Evolutionary conservation across 2,797 vertebrate species (phyloP).

Genomic region (Myoxocephalus aenaeus): DNA sequence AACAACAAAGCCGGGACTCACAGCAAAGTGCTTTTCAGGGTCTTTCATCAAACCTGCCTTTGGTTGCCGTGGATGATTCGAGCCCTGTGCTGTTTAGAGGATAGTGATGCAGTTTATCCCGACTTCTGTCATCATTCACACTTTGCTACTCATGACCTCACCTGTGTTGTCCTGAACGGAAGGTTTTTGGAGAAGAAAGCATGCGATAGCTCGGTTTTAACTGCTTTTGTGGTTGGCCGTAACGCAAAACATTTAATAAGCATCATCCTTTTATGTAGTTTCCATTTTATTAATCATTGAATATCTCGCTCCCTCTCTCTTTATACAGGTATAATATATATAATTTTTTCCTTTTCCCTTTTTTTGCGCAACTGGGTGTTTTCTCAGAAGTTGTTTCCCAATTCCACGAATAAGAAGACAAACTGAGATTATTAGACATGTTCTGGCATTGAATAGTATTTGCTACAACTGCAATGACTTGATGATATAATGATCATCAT

Average conservation of each 20-base stretch:
- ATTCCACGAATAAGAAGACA: not conserved
- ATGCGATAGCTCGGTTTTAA: not conserved
- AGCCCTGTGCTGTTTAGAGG: not conserved
- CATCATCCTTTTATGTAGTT: not conserved
- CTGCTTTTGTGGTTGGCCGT: not conserved
- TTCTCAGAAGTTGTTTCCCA: not conserved
- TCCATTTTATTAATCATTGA: not conserved
- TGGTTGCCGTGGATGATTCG: slow-evolving; percentile 6
- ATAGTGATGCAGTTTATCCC: not conserved
- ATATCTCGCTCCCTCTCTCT: too few relatives aligned
- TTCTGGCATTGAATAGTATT: not conserved
- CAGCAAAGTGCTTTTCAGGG: slow-evolving; percentile 15
- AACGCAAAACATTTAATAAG: not conserved
- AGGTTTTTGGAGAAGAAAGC: not conserved
- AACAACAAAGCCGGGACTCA: slow-evolving; percentile 25
- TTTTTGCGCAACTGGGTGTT: not conserved
- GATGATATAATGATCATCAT: too few relatives aligned
- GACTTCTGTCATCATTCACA: slow-evolving; percentile 18
- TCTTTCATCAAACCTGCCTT: slow-evolving; percentile 26
- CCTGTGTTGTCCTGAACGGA: not conserved
- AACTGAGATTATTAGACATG: not conserved
- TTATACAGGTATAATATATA: too few relatives aligned
- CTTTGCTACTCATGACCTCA: not conserved
- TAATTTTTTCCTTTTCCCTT: too few relatives aligned
- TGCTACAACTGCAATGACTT: not conserved